Evolutionary conservation across 2,113 vertebrate genomes (phyloP).

Genomic region (Neogobius melanostomus): DNA sequence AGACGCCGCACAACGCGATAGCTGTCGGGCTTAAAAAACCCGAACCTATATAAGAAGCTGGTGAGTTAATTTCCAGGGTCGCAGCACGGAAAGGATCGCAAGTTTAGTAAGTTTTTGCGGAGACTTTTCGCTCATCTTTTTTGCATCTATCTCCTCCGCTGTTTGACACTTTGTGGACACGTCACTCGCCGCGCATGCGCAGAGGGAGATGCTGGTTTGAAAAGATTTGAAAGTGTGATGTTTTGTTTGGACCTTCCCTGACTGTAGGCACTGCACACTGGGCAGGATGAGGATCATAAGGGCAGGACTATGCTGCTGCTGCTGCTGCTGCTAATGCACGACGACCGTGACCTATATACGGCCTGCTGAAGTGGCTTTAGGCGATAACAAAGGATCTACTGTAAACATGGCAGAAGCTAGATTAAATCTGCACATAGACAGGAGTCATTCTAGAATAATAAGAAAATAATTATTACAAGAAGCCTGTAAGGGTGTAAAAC

Average conservation of each 20-base stretch:
- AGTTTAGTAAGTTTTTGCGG: background rate
- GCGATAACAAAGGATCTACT: slow-evolving; percentile 3
- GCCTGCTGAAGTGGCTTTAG: background rate
- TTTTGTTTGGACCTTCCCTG: background rate
- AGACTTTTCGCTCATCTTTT: slow-evolving; percentile 39
- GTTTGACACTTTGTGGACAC: slow-evolving; percentile 58
- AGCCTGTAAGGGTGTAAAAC: no score
- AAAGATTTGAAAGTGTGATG: slow-evolving; percentile 6
- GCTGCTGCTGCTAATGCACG: background rate
- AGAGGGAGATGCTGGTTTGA: background rate
- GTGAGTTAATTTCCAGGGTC: background rate
- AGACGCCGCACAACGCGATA: background rate
- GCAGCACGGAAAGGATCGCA: background rate
- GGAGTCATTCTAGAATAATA: no score
- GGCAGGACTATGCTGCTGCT: background rate
- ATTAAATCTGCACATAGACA: no score
- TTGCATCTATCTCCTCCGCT: slow-evolving; percentile 18
- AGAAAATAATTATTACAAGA: no score
- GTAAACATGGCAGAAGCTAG: background rate
- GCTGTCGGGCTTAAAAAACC: background rate
- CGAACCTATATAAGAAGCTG: rapidly evolving
- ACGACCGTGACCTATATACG: slow-evolving; percentile 4
- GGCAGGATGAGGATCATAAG: background rate
- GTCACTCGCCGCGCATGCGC: slow-evolving; percentile 58
- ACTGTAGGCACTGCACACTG: background rate